Base-by-base conservation (phyloP, 2,888 invertebrate genomes). In the Nomada flava region DNA sequence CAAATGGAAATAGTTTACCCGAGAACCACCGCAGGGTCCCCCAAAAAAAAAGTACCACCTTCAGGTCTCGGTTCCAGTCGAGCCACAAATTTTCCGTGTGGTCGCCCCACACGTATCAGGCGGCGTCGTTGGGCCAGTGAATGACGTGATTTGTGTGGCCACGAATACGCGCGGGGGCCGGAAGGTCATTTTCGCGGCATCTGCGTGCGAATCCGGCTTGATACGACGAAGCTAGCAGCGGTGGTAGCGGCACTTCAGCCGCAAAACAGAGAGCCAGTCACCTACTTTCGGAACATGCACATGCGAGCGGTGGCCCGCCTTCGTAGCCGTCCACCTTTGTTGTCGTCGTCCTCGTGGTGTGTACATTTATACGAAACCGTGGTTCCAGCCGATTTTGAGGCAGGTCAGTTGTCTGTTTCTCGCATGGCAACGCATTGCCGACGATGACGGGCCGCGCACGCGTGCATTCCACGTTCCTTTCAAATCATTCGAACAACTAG, bases 141-240 rank as follows among this genome's bases (percentile, higher is more conserved):
- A 68, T 76, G 78, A 78, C 79, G 86, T 85, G 85, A 79, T 85
- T 85, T 79, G 78, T 75, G 60, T 47, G 83, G 69, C 77, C 69
- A 77, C 64, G 62, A 75, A 77, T 73, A 64, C 60, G 47, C 67
- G 79, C 72, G 79, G 83, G 62, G 83, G 79, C 86, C 81, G 83
- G 83, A 86, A 86, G 86, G 86, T 86, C 83, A 83, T 83, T 76
- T 72, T 74, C 74, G 69, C 76, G 71, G 86, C 71, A 86, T 85
- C 86, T 81, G 86, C 76, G 72, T 59, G 78, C 67, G 76, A 83
- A 83, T 86, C 81, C 79, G 74, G 80, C 83, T 86, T 75, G 78
- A 79, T 79, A 76, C 74, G 78, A 50, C 52, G 76, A 74, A 70
- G 59, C 47, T 68, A 68, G 57, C 64, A 36, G 53, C 67, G 18